Evolutionary conservation across 2,888 invertebrate species (phyloP), one percentile per base, ranked within the genome.

Genomic region (Drosophila paranaensis): DNA sequence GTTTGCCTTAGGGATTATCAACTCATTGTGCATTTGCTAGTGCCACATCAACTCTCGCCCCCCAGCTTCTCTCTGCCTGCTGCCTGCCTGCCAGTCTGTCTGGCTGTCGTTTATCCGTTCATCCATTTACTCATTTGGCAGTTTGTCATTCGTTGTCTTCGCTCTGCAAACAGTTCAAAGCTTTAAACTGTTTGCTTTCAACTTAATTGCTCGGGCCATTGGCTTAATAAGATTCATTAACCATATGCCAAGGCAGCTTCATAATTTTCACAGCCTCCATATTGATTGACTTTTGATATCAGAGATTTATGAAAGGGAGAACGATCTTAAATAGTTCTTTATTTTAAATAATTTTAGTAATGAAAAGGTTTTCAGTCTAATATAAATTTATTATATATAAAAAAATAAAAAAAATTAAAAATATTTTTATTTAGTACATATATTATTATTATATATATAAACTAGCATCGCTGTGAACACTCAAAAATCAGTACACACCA

Each of bases 1-100:
- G 63, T 77, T 81, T 89, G 82, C 89, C 82, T 78, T 80, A 63
- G 85, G 86, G 88, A 86, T 86, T 86, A 86, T 84, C 88, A 86
- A 89, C 86, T 86, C 89, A 88, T 86, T 89, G 88, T 73, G 65
- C 69, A 65, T 74, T 77, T 74, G 65, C 54, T 76, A 78, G 67
- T 76, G 73, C 74, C 68, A 42, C 50, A 45, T 42, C 45, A 20
- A 9, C 20, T 8, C 13, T 1, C 20, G 27, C 27, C 16, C 35
- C 35, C 14, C 35, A 48, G 30, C 13, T 6, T 45, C 64, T 25
- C 45, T 3, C 68, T 35, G 51, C 27, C 53, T 66, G 58, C 5
- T 20, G 20, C 20, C 20, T 20, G 20, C 20, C 20, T 2, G 20
- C 2, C 65, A 16, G 50, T 16, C 51, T 66, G 57, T 25, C 71